Evolutionary conservation across 2,888 invertebrate species (phyloP), one percentile per base, ranked within the genome.

Genomic region (Tortrix viridana): DNA sequence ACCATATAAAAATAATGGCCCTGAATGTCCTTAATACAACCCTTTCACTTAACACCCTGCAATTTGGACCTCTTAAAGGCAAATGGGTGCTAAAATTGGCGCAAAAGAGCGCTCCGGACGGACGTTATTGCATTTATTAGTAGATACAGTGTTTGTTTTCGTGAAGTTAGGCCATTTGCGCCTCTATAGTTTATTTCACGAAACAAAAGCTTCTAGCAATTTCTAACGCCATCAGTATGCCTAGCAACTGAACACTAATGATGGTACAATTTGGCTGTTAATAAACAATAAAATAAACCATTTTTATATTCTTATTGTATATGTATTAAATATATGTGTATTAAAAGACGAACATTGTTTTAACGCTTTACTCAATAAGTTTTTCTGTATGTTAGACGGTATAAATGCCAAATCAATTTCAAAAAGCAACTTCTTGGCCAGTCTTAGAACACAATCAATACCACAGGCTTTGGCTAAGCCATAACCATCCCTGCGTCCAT

Each of bases 101-200:
- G 16, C 41, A 47, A 32, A 55, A 55, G 44, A 46, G 46, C 38
- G 44, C 50, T 50, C 38, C 56, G 37, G 49, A 60, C 50, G 22
- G 37, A 38, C 65, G 37, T 66, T 69, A 67, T 66, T 68, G 56
- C 66, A 68, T 61, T 75, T 76, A 71, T 72, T 69, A 67, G 59
- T 37, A 56, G 58, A 56, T 48, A 68, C 68, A 72, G 62, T 66
- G 69, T 75, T 74, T 74, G 65, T 75, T 76, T 72, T 72, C 72
- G 68, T 60, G 59, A 65, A 69, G 68, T 72, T 75, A 67, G 56
- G 55, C 19, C 55, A 55, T 55, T 44, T 49, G 43, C 22, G 32
- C 26, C 38, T n/a, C 6, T 14, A 7, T 6, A 6, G 3, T 48
- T 55, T 52, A 19, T 37, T 16, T 19, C n/a, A 32, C 26, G 12